Conservation (phyloP, 2,888 invertebrate genomes). For the Disparrhopalites patrizii region DNA sequence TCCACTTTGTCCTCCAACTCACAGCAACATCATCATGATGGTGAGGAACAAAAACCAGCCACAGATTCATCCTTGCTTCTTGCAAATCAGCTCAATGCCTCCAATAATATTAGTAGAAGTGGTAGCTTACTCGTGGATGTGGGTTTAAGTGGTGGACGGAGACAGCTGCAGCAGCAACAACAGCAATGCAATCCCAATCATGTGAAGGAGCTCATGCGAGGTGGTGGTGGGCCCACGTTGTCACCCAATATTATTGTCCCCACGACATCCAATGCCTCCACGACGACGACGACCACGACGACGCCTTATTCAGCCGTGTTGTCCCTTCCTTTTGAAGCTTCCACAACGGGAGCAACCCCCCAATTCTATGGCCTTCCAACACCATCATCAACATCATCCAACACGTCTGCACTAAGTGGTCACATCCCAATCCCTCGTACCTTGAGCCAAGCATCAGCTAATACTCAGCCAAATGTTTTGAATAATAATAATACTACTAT, state of each 20-base stretch:
- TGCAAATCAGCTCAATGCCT: background rate
- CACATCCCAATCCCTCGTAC: background rate
- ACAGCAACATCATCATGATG: background rate
- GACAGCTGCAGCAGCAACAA: background rate
- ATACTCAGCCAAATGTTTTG: background rate
- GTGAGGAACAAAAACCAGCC: background rate
- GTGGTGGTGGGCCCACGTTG: background rate
- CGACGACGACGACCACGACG: slow-evolving; percentile 29
- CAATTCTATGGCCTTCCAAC: slow-evolving; percentile 5
- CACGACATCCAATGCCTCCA: slow-evolving; percentile 21
- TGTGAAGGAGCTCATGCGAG: background rate
- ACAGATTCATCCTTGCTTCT: background rate
- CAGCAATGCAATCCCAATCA: background rate
- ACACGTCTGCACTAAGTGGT: slow-evolving; percentile 7
- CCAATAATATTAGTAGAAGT: too few species aligned
- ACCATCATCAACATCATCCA: slow-evolving; percentile 10
- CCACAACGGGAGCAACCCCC: slow-evolving; percentile 17
- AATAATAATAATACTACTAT: background rate
- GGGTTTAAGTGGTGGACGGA: too few species aligned
- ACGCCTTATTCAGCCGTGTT: slow-evolving; percentile 26
- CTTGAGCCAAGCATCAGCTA: background rate
- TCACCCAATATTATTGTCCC: background rate
- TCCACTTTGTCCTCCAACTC: background rate
- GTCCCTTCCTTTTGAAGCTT: slow-evolving; percentile 14
- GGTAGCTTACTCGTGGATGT: too few species aligned